Evolutionary conservation across 2,888 invertebrate species (phyloP).

Genomic region (Kryphioiulus occultus): DNA sequence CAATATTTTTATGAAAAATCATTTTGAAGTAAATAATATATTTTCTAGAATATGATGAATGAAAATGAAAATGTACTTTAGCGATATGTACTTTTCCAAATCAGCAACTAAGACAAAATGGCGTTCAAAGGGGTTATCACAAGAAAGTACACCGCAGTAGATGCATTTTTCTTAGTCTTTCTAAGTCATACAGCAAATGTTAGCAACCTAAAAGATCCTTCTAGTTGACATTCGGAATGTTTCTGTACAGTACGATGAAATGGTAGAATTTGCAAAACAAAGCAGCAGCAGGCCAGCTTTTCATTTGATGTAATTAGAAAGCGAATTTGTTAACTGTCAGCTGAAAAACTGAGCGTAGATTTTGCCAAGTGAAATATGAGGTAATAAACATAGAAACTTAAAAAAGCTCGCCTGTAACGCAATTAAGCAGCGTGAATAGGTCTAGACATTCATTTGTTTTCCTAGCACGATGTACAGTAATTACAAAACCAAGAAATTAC

Average conservation of each 20-base stretch:
- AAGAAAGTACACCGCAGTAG: neutral
- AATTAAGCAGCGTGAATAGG: neutral
- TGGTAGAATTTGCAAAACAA: neutral
- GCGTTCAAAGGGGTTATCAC: neutral
- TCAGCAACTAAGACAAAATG: neutral
- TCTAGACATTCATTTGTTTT: conserved; percentile 31
- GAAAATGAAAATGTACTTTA: neutral
- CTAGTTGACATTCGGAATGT: neutral
- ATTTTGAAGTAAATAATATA: too few relatives aligned
- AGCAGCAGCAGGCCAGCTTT: neutral
- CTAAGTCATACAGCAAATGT: neutral
- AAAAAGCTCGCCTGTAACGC: neutral
- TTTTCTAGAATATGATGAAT: too few relatives aligned
- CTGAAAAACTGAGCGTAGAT: neutral
- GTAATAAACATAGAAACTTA: neutral
- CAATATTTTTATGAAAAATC: too few relatives aligned
- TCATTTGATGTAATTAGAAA: conserved; percentile 7
- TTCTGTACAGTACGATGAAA: neutral
- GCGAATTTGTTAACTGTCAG: conserved; percentile 10
- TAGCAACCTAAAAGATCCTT: neutral
- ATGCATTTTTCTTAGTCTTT: neutral
- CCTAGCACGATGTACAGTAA: neutral
- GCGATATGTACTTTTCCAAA: neutral
- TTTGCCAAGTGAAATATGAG: neutral
- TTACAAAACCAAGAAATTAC: neutral